Conservation (phyloP, 2,888 invertebrate species). For the Leptinotarsa peninsularis region DNA sequence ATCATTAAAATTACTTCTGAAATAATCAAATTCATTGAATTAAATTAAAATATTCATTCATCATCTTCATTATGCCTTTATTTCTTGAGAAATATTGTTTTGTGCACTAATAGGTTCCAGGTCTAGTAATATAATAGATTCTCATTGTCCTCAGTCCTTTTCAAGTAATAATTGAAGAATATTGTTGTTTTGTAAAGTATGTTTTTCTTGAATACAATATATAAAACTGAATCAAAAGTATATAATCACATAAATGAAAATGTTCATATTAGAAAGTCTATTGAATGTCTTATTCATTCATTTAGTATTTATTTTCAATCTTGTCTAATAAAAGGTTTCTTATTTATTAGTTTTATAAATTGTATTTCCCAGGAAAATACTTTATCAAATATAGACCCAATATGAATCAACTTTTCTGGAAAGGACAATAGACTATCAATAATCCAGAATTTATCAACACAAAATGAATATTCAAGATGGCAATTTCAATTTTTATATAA, state of each 20-base stretch:
- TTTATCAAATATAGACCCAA: not conserved
- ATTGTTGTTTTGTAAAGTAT: no score
- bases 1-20: conserved; percentile 37
- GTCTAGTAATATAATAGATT: not conserved
- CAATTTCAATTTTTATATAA: not conserved
- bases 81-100: conserved; percentile 3
- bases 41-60: conserved; percentile 13
- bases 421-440: no score
- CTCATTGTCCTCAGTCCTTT: not conserved
- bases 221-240: no score
- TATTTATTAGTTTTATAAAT: not conserved
- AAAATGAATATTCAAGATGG: not conserved
- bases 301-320: no score
- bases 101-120: not conserved
- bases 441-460: no score
- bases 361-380: not conserved
- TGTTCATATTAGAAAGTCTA: no score
- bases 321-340: not conserved
- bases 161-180: not conserved
- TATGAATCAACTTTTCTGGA: not conserved
- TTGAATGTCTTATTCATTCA: no score
- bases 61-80: not conserved
- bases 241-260: no score
- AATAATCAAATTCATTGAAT: conserved; percentile 20
- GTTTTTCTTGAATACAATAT: no score